Percentiles rank a stretch among this genome's conserved stretches.
phyloP scores from a whole-genome alignment of 2,888 invertebrate species.

The Cremastinae sp. region DNA sequence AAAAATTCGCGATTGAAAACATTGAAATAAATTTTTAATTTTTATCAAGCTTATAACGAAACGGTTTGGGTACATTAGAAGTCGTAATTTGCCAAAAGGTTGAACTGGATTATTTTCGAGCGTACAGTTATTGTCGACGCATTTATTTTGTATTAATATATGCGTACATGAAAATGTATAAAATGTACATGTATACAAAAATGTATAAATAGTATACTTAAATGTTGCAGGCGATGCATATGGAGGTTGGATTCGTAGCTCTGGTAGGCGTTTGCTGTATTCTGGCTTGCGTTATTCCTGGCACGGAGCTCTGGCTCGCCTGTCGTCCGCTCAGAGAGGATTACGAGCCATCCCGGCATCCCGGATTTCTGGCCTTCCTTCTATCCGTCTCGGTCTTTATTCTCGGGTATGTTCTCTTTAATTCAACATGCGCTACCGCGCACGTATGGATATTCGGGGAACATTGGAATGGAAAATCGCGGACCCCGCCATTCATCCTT shows the following conservation, averaged over 20 bases:
- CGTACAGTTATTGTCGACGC: constrained; percentile 13
- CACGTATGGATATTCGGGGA: constrained; percentile 14
- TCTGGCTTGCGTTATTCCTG: constrained; percentile 85
- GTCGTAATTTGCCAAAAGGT: constrained; percentile 21
- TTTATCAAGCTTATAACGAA: too few relatives aligned
- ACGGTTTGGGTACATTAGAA: too few relatives aligned
- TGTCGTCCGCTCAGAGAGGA: constrained; percentile 77
- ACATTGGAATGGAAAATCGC: constrained; percentile 7
- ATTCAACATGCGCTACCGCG: constrained; percentile 28
- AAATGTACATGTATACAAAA: constrained; percentile 24
- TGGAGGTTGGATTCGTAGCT: constrained; percentile 86
- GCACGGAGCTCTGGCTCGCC: constrained; percentile 82
- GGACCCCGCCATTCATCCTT: not conserved
- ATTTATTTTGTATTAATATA: not conserved
- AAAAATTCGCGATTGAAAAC: too few relatives aligned
- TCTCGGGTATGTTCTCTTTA: constrained; percentile 74
- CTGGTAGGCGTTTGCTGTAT: constrained; percentile 84
- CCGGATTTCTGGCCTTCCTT: constrained; percentile 73
- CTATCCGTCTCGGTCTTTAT: constrained; percentile 74
- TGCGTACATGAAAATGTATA: constrained; percentile 41
- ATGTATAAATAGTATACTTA: not conserved
- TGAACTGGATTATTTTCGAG: constrained; percentile 48
- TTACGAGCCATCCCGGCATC: constrained; percentile 73
- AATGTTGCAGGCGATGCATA: constrained; percentile 84
- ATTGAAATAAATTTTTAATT: too few relatives aligned